phyloP scores from a whole-genome alignment of 2,113 vertebrate genomes.

The Cololabis saira region DNA sequence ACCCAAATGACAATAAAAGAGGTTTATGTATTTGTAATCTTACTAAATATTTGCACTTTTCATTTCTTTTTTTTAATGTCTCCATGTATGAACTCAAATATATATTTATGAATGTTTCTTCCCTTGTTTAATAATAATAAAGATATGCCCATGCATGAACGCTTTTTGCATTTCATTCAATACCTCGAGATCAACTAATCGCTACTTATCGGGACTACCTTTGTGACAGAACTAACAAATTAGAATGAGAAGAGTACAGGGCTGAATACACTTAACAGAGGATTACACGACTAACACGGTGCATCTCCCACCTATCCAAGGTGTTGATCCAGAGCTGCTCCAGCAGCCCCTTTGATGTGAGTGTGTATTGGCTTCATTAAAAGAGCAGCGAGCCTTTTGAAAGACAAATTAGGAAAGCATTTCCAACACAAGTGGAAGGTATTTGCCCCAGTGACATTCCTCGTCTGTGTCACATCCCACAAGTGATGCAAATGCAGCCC shows the following conservation, averaged over 20 bases:
- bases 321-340: constrained; percentile 64
- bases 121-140: constrained; percentile 22
- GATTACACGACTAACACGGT: constrained; percentile 72
- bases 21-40: not conserved
- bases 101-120: constrained; percentile 63
- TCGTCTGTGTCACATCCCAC: constrained; percentile 40
- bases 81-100: constrained; percentile 13
- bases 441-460: constrained; percentile 51
- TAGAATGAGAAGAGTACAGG: constrained; percentile 51
- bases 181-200: not conserved
- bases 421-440: constrained; percentile 23
- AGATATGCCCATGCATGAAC: not conserved
- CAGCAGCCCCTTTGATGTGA: constrained; percentile 64
- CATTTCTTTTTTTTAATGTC: not conserved
- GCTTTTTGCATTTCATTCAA: not conserved
- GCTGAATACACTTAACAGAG: constrained; percentile 56
- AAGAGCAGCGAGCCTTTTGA: constrained; percentile 48
- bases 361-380: constrained; percentile 62
- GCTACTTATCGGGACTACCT: not conserved
- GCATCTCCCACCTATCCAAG: constrained; percentile 57
- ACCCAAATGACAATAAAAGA: constrained; percentile 54
- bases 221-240: constrained; percentile 4
- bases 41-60: constrained; percentile 62
- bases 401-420: constrained; percentile 62
- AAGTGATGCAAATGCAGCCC: constrained; percentile 49